Percentiles rank a stretch among this genome's conserved stretches.
Conservation (phyloP, 2,113 vertebrate genomes). For the Microcebus ravelobensis region DNA sequence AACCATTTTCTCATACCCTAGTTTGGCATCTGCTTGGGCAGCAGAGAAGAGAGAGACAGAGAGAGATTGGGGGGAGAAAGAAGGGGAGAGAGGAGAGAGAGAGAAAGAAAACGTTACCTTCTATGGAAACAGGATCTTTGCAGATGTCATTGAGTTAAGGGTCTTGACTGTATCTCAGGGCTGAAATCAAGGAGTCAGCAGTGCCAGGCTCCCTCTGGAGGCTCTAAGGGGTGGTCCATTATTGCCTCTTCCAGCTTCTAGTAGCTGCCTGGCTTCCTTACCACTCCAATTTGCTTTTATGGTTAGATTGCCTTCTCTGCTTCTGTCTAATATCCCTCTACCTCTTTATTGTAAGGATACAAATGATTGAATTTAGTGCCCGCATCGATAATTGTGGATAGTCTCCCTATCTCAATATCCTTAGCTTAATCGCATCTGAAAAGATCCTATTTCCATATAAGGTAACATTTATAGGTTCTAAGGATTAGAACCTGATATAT, state of each 20-base stretch:
- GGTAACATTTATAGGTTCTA: constrained; percentile 15
- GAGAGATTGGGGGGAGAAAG: not conserved
- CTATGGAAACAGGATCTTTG: constrained; percentile 3
- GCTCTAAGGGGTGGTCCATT: not conserved
- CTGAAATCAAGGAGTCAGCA: not conserved
- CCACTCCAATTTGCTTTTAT: not conserved
- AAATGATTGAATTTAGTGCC: not conserved
- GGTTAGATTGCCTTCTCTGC: not conserved
- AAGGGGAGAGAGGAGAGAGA: not conserved
- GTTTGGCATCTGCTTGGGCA: constrained; percentile 2
- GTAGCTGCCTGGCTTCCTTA: not conserved
- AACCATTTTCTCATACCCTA: not conserved
- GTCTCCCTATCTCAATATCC: not conserved
- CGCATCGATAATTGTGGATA: not conserved
- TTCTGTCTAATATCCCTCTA: not conserved
- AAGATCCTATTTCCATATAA: not conserved
- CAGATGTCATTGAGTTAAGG: not conserved
- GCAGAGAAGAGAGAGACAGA: not conserved
- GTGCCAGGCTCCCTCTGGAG: not conserved
- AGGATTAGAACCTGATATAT: not conserved
- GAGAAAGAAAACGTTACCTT: not conserved
- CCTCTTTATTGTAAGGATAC: not conserved
- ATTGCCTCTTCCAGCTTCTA: not conserved
- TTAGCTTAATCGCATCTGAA: constrained; percentile 16
- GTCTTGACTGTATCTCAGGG: not conserved